These are phyloP conservation scores for Pantherophis alleghaniensis DNA, from an alignment of 2,797 vertebrate genomes.

Conservation along the genomic window DNA sequence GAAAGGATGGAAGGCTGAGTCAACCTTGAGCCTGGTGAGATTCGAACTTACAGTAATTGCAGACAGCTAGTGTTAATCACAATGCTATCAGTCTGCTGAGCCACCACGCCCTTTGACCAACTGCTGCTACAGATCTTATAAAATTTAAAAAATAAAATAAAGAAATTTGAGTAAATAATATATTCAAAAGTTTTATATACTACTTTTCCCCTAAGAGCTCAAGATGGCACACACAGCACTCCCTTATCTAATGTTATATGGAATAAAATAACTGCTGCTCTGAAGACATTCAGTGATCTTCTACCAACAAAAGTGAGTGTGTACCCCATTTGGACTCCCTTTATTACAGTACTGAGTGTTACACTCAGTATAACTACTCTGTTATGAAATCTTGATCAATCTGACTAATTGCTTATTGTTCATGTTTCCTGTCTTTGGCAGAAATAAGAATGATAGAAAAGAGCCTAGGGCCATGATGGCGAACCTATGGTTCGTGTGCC, in stretches of 20 bases:
- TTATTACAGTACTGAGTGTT: not conserved
- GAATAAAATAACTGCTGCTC: not conserved
- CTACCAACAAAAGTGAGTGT: not conserved
- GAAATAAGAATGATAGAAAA: not conserved
- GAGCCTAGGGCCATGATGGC: not conserved
- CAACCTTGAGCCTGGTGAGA: too few species aligned
- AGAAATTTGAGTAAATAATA: not conserved
- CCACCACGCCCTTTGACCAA: not conserved
- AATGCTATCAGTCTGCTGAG: too few species aligned
- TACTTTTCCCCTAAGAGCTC: not conserved
- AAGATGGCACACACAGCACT: too few species aligned
- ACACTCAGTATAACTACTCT: not conserved
- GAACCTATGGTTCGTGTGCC: too few species aligned
- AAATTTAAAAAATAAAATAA: not conserved
- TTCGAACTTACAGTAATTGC: too few species aligned
- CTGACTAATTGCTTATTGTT: not conserved
- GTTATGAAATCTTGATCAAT: not conserved
- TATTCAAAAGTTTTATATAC: not conserved
- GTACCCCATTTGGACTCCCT: not conserved
- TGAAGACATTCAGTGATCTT: not conserved
- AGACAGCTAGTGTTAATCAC: too few species aligned
- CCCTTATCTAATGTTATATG: not conserved
- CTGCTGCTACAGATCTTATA: not conserved
- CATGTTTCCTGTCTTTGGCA: not conserved
- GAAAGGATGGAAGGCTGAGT: too few species aligned